These are phyloP conservation scores for Pipa parva DNA, from an alignment of 2,113 vertebrate species.

Conservation along the genomic window DNA sequence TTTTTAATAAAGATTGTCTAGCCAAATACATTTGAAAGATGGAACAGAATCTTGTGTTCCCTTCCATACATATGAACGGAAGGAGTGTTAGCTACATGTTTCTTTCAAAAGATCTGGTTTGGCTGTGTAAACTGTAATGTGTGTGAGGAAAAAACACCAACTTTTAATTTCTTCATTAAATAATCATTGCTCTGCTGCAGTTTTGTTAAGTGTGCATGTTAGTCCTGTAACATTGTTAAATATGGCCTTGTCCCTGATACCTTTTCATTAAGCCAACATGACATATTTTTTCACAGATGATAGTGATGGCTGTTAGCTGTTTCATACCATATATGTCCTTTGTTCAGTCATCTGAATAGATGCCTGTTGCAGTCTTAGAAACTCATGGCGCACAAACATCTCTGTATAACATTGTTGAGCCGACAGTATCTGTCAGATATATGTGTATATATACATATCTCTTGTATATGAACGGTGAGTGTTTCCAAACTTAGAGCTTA, in stretches of 20 bases:
- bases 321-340: constrained; percentile 27
- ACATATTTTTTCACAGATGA: neutral
- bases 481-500: neutral
- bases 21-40: constrained; percentile 34
- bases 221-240: neutral
- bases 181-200: neutral
- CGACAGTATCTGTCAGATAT: neutral
- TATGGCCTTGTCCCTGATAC: neutral
- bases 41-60: constrained; percentile 2
- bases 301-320: neutral
- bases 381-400: constrained; percentile 11
- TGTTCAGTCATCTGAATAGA: neutral
- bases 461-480: neutral
- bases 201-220: neutral
- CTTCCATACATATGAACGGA: no score
- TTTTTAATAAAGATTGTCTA: neutral
- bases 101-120: neutral
- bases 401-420: constrained; percentile 8
- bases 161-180: neutral
- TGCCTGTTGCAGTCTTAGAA: neutral
- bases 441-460: neutral
- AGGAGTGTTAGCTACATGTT: neutral
- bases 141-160: neutral
- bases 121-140: neutral
- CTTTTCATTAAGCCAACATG: neutral